A percentile compares a stretch with the other conserved stretches of the same genome.
Evolutionary conservation across 2,888 invertebrate genomes (phyloP).

Genomic region (Tetragonisca angustula): DNA sequence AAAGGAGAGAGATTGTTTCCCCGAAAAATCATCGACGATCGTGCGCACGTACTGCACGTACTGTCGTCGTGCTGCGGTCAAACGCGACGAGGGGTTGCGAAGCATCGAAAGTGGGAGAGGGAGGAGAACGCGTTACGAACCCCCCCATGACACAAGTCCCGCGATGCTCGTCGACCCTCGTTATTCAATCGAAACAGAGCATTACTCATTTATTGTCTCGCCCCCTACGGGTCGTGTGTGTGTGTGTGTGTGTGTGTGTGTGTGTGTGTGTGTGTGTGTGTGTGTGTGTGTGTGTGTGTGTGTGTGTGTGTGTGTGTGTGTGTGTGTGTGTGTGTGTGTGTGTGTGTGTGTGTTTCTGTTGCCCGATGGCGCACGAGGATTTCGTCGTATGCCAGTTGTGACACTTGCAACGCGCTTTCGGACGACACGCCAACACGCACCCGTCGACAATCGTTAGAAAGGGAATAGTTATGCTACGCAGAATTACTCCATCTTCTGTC

Average conservation of each 20-base stretch:
- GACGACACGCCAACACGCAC: not conserved
- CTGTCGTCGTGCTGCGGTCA: constrained; percentile 12
- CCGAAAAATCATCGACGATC: constrained; percentile 42
- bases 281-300: not conserved
- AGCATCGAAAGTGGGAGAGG: not conserved
- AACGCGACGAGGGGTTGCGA: constrained; percentile 1
- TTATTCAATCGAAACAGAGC: constrained; percentile 67
- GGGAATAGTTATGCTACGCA: too few relatives aligned
- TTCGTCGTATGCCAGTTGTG: constrained; percentile 24
- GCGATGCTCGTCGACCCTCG: constrained; percentile 66
- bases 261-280: not conserved
- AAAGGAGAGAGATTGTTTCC: constrained; percentile 29
- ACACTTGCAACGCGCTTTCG: constrained; percentile 44
- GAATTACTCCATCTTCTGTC: too few relatives aligned
- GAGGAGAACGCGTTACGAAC: constrained; percentile 17
- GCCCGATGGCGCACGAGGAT: constrained; percentile 40
- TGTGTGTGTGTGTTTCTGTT: constrained; percentile 5
- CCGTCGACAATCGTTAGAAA: not conserved
- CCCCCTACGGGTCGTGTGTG: constrained; percentile 10
- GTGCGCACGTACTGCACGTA: not conserved
- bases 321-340: too few relatives aligned
- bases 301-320: too few relatives aligned
- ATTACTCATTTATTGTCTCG: constrained; percentile 66
- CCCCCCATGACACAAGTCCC: constrained; percentile 17
- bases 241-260: too few relatives aligned